Evolutionary conservation across 2,888 invertebrate species (phyloP).

Genomic region (Drosophila merina): DNA sequence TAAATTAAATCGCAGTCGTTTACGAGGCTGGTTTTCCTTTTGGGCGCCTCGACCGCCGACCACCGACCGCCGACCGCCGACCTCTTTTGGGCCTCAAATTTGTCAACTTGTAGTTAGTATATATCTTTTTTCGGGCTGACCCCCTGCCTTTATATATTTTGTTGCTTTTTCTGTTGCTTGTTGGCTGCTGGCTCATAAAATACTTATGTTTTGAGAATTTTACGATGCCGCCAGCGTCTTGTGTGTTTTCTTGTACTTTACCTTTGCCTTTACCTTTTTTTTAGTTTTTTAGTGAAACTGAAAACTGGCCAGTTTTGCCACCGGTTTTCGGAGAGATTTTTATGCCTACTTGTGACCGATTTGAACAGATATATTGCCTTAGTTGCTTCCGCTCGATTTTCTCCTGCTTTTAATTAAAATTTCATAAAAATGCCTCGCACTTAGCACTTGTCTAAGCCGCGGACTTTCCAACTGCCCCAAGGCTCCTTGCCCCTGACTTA

Average conservation of each 20-base stretch:
- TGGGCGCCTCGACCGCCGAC: constrained; percentile 64
- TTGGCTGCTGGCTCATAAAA: constrained; percentile 64
- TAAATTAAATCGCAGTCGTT: constrained; percentile 78
- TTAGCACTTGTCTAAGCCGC: constrained; percentile 73
- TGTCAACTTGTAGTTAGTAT: constrained; percentile 76
- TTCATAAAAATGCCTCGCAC: constrained; percentile 60
- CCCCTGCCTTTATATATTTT: constrained; percentile 7
- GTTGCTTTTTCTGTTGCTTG: constrained; percentile 23
- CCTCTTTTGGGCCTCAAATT: constrained; percentile 74
- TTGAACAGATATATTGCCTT: constrained; percentile 37
- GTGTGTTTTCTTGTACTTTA: constrained; percentile 38
- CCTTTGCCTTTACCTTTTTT: constrained; percentile 46
- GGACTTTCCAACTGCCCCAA: constrained; percentile 64
- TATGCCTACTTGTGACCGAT: constrained; percentile 66
- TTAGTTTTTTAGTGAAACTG: constrained; percentile 59
- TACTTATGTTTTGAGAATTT: constrained; percentile 77
- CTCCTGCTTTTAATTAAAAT: constrained; percentile 67
- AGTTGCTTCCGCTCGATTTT: constrained; percentile 73
- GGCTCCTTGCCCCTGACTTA: constrained; percentile 11
- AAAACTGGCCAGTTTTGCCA: constrained; percentile 62
- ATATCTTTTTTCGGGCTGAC: constrained; percentile 52
- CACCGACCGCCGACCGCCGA: constrained; percentile 50
- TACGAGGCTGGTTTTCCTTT: constrained; percentile 74
- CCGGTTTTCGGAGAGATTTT: constrained; percentile 71
- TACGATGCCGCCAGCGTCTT: constrained; percentile 71